Percentiles rank a stretch among this genome's conserved stretches.
Evolutionary conservation across 92 coral and sea anemone genomes (phyloP).

Genomic region (Epizoanthus rinbou): DNA sequence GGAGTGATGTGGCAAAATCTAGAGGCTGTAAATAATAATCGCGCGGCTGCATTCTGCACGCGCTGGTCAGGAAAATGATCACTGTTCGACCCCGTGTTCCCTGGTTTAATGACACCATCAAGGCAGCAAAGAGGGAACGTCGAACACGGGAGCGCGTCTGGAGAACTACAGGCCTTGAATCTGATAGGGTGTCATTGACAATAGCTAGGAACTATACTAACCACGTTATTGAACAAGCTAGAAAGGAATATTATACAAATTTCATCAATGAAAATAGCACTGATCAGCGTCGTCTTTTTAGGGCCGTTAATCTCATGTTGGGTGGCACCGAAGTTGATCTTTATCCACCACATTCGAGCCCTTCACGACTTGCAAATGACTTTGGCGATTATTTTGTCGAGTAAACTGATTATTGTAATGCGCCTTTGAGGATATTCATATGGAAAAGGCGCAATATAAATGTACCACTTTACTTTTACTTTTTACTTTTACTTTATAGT

Average conservation of each 20-base stretch:
- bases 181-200: conserved; percentile 30
- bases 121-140: conserved; percentile 40
- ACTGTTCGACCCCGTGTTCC: conserved; percentile 48
- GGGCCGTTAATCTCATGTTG: conserved; percentile 37
- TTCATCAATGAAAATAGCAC: conserved; percentile 31
- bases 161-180: conserved; percentile 45
- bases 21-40: too few species aligned
- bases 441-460: too few species aligned
- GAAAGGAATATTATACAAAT: conserved; percentile 29
- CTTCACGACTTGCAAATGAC: conserved; percentile 12
- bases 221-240: conserved; percentile 38
- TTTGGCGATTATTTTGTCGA: too few species aligned
- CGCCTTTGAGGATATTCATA: too few species aligned
- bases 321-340: conserved; percentile 14
- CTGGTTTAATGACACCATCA: conserved; percentile 44
- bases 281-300: conserved; percentile 37
- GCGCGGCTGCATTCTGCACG: too few species aligned
- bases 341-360: conserved; percentile 22
- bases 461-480: too few species aligned
- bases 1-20: too few species aligned
- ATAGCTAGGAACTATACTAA: conserved; percentile 32
- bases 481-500: too few species aligned
- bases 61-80: conserved; percentile 39
- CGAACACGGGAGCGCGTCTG: conserved; percentile 42
- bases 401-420: too few species aligned